Conservation (phyloP, 2,888 invertebrate genomes). For the Stenodema calcarata region DNA sequence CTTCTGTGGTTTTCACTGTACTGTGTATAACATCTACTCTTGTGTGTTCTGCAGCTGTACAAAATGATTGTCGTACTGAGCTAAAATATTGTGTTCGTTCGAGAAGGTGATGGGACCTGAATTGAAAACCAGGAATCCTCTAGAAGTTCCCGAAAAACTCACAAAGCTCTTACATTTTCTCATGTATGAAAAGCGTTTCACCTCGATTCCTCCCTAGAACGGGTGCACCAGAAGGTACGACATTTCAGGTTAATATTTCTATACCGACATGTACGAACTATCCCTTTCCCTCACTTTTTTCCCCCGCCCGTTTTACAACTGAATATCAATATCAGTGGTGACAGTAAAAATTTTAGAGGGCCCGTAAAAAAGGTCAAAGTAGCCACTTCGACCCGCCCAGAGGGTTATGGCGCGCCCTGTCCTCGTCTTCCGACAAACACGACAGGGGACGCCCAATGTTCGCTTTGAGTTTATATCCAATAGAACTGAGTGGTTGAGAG, state of each 20-base stretch:
- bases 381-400: not conserved
- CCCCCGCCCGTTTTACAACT: constrained; percentile 6
- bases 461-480: not conserved
- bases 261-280: not conserved
- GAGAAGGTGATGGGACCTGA: too few species aligned
- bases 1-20: too few species aligned
- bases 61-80: too few species aligned
- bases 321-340: constrained; percentile 42
- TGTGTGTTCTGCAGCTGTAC: too few species aligned
- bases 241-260: not conserved
- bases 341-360: constrained; percentile 21
- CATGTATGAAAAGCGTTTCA: too few species aligned
- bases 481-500: constrained; percentile 10
- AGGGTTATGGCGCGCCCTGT: not conserved
- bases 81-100: too few species aligned
- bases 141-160: too few species aligned
- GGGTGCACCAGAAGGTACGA: not conserved
- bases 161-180: too few species aligned
- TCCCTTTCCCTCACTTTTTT: not conserved
- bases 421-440: not conserved
- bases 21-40: too few species aligned
- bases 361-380: constrained; percentile 30
- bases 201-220: too few species aligned
- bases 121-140: too few species aligned
- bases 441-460: not conserved